Evolutionary conservation across 1,140 invertebrate species (phyloP).

Genomic region (Dufourea novaeangliae): DNA sequence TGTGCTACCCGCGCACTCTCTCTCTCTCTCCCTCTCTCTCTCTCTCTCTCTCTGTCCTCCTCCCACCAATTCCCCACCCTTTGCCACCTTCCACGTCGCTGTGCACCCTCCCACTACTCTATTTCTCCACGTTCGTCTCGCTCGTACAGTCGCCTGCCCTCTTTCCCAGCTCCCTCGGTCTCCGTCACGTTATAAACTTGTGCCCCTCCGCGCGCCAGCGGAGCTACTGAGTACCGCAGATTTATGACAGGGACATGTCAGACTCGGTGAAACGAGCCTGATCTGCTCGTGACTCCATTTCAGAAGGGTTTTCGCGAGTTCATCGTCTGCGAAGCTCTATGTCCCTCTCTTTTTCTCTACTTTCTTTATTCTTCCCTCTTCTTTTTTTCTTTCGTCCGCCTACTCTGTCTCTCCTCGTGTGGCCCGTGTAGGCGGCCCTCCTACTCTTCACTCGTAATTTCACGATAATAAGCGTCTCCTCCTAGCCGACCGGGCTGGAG

Average conservation of each 20-base stretch:
- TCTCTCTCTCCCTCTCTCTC: not conserved
- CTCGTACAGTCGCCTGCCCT: constrained; percentile 25
- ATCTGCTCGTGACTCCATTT: constrained; percentile 70
- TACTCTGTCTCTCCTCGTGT: not conserved
- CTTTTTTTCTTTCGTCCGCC: not conserved
- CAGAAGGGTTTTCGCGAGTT: constrained; percentile 34
- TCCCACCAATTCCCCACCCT: not conserved
- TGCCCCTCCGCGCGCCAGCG: constrained; percentile 28
- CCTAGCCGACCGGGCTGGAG: too few species aligned
- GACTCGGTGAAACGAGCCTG: constrained; percentile 65
- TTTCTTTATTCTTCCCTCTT: not conserved
- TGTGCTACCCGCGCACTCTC: constrained; percentile 65
- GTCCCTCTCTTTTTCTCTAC: not conserved
- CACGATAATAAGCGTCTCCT: not conserved
- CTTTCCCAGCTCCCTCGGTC: constrained; percentile 45
- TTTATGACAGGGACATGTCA: constrained; percentile 75
- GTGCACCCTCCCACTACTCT: constrained; percentile 6
- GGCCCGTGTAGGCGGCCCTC: too few species aligned
- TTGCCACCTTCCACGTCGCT: too few species aligned
- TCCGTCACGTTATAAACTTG: constrained; percentile 74
- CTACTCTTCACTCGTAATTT: constrained; percentile 14
- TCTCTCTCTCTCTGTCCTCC: not conserved
- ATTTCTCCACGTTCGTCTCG: constrained; percentile 30
- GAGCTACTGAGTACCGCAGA: constrained; percentile 68
- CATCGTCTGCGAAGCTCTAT: not conserved